A percentile compares a stretch with the other conserved stretches of the same genome.
Evolutionary conservation across 2,113 vertebrate genomes (phyloP).

Genomic region (Actenoides hombroni): DNA sequence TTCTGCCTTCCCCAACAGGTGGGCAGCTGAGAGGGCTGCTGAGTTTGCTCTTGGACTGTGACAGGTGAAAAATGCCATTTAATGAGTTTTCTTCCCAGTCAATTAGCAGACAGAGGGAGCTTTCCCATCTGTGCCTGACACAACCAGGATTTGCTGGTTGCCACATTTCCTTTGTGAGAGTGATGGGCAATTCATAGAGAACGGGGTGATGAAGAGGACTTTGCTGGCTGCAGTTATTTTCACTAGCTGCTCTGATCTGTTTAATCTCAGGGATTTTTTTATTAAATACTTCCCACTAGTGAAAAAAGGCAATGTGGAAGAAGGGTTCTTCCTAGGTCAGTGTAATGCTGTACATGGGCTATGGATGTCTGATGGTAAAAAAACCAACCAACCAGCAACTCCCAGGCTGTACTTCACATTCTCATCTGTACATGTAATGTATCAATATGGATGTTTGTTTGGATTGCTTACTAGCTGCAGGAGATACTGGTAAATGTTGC

Average conservation of each 20-base stretch:
- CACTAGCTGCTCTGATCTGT: background rate
- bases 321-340: background rate
- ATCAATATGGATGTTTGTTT: background rate
- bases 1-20: slow-evolving; percentile 14
- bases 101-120: slow-evolving; percentile 42
- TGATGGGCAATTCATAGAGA: background rate
- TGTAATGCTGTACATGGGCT: background rate
- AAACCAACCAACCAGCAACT: background rate
- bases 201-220: background rate
- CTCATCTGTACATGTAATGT: background rate
- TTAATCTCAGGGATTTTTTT: background rate
- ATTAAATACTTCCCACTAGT: background rate
- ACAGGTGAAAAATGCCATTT: slow-evolving; percentile 58
- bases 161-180: slow-evolving; percentile 5
- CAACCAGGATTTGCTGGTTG: background rate
- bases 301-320: background rate
- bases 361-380: background rate
- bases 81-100: slow-evolving; percentile 61
- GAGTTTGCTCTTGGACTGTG: slow-evolving; percentile 24
- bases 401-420: background rate
- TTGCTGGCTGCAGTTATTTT: background rate
- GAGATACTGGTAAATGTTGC: background rate
- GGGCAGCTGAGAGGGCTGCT: background rate
- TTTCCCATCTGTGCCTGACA: slow-evolving; percentile 49
- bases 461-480: background rate